These are phyloP conservation scores for Ruditapes philippinarum DNA, from an alignment of 1,140 invertebrate species.

Conservation along the genomic window DNA sequence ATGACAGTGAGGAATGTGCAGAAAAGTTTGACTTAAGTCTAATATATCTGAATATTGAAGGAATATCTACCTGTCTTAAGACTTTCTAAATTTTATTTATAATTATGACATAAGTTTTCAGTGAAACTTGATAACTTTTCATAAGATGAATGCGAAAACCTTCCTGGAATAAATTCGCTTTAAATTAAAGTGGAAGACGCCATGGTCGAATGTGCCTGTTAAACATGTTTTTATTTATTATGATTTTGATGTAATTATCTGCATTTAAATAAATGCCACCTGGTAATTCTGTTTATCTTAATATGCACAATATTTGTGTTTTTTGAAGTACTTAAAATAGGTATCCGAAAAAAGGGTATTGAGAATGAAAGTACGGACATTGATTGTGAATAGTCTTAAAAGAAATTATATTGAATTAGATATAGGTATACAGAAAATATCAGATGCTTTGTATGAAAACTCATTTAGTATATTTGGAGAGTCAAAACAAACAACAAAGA, in stretches of 20 bases:
- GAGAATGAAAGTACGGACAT: background rate
- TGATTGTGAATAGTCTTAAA: background rate
- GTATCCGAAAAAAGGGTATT: background rate
- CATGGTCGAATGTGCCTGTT: too few relatives aligned
- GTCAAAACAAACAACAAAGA: background rate
- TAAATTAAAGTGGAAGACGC: too few relatives aligned
- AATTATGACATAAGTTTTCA: too few relatives aligned
- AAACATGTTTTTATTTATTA: background rate
- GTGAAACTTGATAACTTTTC: too few relatives aligned
- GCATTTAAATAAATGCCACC: slow-evolving; percentile 3
- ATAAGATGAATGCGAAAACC: too few relatives aligned
- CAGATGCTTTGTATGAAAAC: background rate
- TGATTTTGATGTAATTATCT: background rate
- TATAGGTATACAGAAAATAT: background rate
- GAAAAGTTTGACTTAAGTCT: too few relatives aligned
- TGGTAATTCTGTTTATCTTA: slow-evolving; percentile 8
- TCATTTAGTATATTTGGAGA: background rate
- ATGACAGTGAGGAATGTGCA: too few relatives aligned
- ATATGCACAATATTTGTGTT: background rate
- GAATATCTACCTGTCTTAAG: too few relatives aligned
- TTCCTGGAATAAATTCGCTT: too few relatives aligned
- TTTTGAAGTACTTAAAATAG: background rate
- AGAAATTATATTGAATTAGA: background rate
- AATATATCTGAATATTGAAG: too few relatives aligned
- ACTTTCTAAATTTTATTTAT: too few relatives aligned